Conservation (phyloP, 2,888 invertebrate genomes). For the Alloscopus bannaensis region DNA sequence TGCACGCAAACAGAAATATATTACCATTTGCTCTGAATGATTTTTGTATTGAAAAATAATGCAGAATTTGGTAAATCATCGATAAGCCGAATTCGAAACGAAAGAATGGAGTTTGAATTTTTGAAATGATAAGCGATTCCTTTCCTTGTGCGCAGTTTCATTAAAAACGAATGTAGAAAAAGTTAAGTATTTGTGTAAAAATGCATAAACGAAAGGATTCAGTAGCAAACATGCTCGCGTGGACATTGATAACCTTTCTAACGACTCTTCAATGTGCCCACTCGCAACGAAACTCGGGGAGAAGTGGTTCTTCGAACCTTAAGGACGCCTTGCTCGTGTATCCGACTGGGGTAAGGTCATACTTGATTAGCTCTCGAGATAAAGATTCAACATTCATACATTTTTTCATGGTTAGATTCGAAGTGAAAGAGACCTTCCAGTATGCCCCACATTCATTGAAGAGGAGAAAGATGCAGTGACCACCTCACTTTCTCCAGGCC, state of each 20-base stretch:
- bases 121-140: too few relatives aligned
- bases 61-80: too few relatives aligned
- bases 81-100: too few relatives aligned
- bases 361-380: neutral
- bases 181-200: neutral
- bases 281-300: constrained; percentile 29
- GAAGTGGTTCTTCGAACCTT: constrained; percentile 43
- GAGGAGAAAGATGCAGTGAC: constrained; percentile 27
- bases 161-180: neutral
- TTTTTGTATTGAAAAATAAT: too few relatives aligned
- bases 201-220: neutral
- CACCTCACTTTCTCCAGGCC: constrained; percentile 30
- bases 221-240: neutral
- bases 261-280: neutral
- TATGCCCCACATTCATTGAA: constrained; percentile 75
- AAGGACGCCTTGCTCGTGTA: constrained; percentile 64
- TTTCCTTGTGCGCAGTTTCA: too few relatives aligned
- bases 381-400: neutral
- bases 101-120: too few relatives aligned
- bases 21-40: too few relatives aligned
- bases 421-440: constrained; percentile 80
- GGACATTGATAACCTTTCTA: neutral
- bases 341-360: constrained; percentile 60
- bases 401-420: constrained; percentile 77
- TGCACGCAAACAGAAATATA: neutral